Base-by-base conservation (phyloP, 2,797 vertebrate genomes). In the Sebastes taczanowskii region DNA sequence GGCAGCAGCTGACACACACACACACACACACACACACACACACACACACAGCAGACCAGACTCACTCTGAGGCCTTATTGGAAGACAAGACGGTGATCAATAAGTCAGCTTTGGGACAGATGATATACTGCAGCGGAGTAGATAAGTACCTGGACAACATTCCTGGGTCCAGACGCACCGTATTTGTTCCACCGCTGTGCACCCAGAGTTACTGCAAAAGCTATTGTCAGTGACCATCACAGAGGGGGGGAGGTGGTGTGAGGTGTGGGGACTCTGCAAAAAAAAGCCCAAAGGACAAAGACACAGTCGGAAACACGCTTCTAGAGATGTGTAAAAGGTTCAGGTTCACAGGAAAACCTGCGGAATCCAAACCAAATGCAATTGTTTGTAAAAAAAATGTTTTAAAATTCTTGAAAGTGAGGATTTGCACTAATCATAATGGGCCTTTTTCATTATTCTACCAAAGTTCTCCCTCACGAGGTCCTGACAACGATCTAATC, bases 151-250 rank as follows among this genome's bases (percentile, higher is more conserved):
- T 60, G 64, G 60, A 74, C 75, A 75, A 78, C 56, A 72, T 72
- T 55, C 23, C 7, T 9, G 7, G 2, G 34, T 64, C 34, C 62
- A 38, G 32, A 23, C 7, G 22, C 23, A 52, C 34, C 11, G 1
- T 3, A 60, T 89, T 90, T 87, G 80, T 89, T 92, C 82, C 86
- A 82, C 64, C 69, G 53, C 71, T 75, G 68, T 84, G 78, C 73
- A 81, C 30, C 1, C 6, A 56, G 65, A 77, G 60, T 59, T 46
- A 46, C 29, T 66, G 67, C 73, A 63, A 71, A 80, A 78, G 71
- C 85, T 84, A 63, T 80, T 86, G 73, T 82, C 83, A 83, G 72
- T 55, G 30, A 34, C 66, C 66, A n/a, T 66, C 62, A 71, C 67
- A 20, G 60, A 70, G 30, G 16, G 52, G 65, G 20, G 38, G 70